Conservation (phyloP, 1,140 invertebrate genomes). For the Pararge aegeria region DNA sequence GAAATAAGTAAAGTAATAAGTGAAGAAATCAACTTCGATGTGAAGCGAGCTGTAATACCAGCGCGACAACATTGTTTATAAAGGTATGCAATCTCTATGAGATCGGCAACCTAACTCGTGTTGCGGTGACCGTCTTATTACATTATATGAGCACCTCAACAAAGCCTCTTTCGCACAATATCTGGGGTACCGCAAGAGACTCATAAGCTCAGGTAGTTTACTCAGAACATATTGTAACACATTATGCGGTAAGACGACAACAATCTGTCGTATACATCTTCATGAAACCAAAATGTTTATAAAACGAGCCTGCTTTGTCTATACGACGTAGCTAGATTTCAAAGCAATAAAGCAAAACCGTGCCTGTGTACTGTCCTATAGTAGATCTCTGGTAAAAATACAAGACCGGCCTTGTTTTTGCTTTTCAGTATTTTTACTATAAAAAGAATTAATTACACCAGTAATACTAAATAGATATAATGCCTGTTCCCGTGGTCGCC, state of each 20-base stretch:
- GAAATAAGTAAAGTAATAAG: no score
- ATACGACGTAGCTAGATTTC: no score
- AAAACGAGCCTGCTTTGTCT: no score
- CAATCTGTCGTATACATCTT: slow-evolving; percentile 46
- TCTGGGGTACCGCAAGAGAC: slow-evolving; percentile 59
- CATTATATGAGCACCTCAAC: slow-evolving; percentile 52
- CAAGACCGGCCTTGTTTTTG: no score
- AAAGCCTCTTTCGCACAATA: slow-evolving; percentile 69
- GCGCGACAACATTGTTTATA: slow-evolving; percentile 49
- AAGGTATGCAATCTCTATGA: slow-evolving; percentile 36
- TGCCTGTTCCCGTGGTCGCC: no score
- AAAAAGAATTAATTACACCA: no score
- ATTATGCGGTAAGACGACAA: slow-evolving; percentile 55
- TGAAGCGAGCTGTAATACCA: slow-evolving; percentile 18
- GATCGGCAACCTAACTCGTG: slow-evolving; percentile 40
- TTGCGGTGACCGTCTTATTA: slow-evolving; percentile 57
- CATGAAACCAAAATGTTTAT: slow-evolving; percentile 54
- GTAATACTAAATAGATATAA: no score
- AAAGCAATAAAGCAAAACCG: no score
- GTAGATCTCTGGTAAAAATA: no score
- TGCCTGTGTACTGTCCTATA: no score
- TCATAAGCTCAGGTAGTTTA: slow-evolving; percentile 67
- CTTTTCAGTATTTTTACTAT: no score
- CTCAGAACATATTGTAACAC: slow-evolving; percentile 70
- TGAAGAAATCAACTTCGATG: slow-evolving; percentile 43